A percentile compares a stretch with the other conserved stretches of the same genome.
phyloP scores from a whole-genome alignment of 2,797 vertebrate species.

The Mus spretus region DNA sequence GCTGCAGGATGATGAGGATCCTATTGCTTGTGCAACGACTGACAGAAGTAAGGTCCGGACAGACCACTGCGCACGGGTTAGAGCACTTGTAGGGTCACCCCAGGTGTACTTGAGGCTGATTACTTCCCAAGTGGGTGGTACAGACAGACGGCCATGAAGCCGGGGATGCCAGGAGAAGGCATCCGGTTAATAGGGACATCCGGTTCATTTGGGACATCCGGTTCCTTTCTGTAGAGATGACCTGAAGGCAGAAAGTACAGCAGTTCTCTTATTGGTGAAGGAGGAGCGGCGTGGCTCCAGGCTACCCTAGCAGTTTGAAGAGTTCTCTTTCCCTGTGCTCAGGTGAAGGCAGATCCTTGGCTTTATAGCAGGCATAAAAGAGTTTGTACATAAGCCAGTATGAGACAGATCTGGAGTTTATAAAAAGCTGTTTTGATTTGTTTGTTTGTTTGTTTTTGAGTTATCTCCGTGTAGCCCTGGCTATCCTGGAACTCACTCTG shows the following conservation, averaged over 20 bases:
- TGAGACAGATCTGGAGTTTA: neutral
- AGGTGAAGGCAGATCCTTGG: neutral
- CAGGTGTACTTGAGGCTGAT: neutral
- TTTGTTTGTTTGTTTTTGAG: neutral
- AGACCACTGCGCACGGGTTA: neutral
- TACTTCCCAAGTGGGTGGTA: neutral
- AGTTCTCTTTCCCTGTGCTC: neutral
- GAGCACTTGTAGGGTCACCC: neutral
- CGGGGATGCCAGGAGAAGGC: neutral
- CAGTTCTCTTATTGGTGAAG: neutral
- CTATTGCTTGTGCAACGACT: neutral
- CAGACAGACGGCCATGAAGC: neutral
- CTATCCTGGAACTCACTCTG: neutral
- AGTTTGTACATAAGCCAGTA: neutral
- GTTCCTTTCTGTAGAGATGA: conserved; percentile 29
- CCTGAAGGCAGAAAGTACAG: too few relatives aligned
- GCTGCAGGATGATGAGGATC: neutral
- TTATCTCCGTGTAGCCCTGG: neutral
- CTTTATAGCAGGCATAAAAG: neutral
- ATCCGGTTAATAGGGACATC: neutral
- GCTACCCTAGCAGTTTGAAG: too few relatives aligned
- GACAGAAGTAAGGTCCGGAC: neutral
- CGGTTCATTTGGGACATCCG: neutral
- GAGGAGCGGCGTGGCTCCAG: too few relatives aligned
- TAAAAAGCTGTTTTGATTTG: neutral